Evolutionary conservation across 2,888 invertebrate genomes (phyloP).

Genomic region (Diarsia rubi): DNA sequence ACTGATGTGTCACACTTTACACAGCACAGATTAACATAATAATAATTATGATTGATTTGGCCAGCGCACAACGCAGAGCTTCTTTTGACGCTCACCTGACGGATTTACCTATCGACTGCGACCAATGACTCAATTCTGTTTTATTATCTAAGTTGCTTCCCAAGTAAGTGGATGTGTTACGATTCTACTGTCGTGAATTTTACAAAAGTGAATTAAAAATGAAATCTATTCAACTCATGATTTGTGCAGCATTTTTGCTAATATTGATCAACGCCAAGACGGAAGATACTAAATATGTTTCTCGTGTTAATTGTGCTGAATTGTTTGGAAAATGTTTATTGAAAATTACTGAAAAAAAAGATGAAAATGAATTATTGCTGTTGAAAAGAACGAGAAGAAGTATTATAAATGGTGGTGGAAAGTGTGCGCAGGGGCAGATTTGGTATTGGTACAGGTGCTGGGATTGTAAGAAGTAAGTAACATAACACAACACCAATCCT

Average conservation of each 20-base stretch:
- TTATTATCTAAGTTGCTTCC: background rate
- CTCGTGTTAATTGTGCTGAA: constrained; percentile 3
- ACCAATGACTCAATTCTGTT: background rate
- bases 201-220: constrained; percentile 10
- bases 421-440: constrained; percentile 26
- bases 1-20: background rate
- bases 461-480: constrained; percentile 38
- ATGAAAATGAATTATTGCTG: background rate
- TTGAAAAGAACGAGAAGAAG: constrained; percentile 27
- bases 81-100: background rate
- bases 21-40: background rate
- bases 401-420: constrained; percentile 20
- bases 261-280: background rate
- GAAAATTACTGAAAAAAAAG: background rate
- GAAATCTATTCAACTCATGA: constrained; percentile 7
- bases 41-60: background rate
- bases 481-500: too few species aligned
- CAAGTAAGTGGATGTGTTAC: background rate
- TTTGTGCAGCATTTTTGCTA: constrained; percentile 19
- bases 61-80: background rate
- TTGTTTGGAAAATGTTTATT: constrained; percentile 21
- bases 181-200: background rate
- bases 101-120: constrained; percentile 5
- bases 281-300: background rate
- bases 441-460: constrained; percentile 40